These are phyloP conservation scores for Leucoraja erinaceus DNA, from an alignment of 2,113 vertebrate genomes.

Conservation along the genomic window DNA sequence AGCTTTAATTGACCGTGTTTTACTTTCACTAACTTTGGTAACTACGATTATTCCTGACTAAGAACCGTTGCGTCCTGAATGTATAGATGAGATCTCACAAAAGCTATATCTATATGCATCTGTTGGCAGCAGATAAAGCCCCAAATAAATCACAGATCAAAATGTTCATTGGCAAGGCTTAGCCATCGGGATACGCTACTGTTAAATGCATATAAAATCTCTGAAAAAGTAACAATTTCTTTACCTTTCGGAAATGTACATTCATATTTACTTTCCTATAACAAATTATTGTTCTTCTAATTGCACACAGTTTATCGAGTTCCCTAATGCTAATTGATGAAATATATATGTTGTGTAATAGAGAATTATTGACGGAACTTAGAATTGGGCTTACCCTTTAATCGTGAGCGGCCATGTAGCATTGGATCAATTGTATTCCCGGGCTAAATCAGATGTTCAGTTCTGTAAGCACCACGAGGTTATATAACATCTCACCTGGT, in stretches of 20 bases:
- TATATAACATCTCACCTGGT: background rate
- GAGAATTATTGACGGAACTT: background rate
- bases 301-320: background rate
- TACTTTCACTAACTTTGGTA: background rate
- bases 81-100: background rate
- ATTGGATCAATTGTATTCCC: background rate
- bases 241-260: background rate
- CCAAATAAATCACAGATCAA: background rate
- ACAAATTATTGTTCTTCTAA: background rate
- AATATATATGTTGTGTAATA: background rate
- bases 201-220: background rate
- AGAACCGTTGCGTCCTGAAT: background rate
- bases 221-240: background rate
- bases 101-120: background rate
- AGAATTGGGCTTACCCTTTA: constrained; percentile 15
- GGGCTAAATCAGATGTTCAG: background rate
- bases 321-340: background rate
- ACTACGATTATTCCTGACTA: background rate
- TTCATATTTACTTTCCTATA: background rate
- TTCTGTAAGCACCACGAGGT: background rate
- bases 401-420: background rate
- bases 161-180: background rate
- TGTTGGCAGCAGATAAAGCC: background rate
- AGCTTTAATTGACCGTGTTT: background rate
- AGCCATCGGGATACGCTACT: background rate